Conservation (phyloP, 2,113 vertebrate genomes). For the Oplegnathus fasciatus region DNA sequence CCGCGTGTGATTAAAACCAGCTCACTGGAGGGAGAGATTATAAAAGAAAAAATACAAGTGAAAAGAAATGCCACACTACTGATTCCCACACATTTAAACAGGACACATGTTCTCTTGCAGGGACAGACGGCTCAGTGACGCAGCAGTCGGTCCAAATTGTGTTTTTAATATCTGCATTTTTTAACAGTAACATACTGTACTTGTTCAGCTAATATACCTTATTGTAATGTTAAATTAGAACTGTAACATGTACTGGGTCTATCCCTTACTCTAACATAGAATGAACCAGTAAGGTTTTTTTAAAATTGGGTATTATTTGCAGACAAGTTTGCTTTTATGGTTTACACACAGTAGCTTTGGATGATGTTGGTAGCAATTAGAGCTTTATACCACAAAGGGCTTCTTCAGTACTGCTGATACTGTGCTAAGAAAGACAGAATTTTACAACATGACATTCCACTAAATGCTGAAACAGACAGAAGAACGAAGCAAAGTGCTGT, state of each 20-base stretch:
- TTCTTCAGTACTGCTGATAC: conserved; percentile 36
- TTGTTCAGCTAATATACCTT: conserved; percentile 37
- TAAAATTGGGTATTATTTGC: conserved; percentile 26
- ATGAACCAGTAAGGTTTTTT: conserved; percentile 5
- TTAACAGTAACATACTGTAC: conserved; percentile 51
- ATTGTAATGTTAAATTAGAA: conserved; percentile 24
- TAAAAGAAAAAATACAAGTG: neutral
- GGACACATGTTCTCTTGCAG: conserved; percentile 3
- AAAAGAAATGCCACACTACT: conserved; percentile 57
- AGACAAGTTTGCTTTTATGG: conserved; percentile 38
- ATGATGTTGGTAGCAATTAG: neutral
- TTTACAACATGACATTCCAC: conserved; percentile 71
- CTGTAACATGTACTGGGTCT: conserved; percentile 10
- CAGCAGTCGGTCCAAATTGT: conserved; percentile 14
- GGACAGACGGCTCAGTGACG: neutral
- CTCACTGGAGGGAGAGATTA: neutral
- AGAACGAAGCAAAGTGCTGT: conserved; percentile 18
- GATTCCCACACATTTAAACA: conserved; percentile 26
- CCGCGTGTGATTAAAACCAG: neutral
- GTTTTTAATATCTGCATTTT: conserved; percentile 52
- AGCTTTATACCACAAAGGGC: conserved; percentile 28
- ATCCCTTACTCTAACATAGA: conserved; percentile 25
- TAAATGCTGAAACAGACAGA: conserved; percentile 20
- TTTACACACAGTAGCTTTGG: conserved; percentile 38
- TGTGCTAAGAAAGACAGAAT: neutral